phyloP scores from a whole-genome alignment of 2,113 vertebrate species.

The Maccullochella peelii region DNA sequence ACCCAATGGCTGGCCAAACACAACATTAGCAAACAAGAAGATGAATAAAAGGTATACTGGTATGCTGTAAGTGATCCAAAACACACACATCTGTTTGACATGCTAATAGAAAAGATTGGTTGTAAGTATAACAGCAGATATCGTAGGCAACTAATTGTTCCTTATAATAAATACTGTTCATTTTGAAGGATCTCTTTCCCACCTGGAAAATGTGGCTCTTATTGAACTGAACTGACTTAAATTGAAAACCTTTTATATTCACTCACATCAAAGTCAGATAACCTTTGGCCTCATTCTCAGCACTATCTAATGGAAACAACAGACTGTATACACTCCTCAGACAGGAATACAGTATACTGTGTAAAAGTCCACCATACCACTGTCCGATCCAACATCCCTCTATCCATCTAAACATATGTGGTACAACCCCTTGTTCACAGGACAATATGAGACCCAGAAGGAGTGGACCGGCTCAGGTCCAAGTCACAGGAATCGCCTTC shows the following conservation, averaged over 20 bases:
- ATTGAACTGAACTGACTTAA: neutral
- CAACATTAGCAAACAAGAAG: slow-evolving; percentile 46
- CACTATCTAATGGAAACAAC: slow-evolving; percentile 5
- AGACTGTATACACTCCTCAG: slow-evolving; percentile 7
- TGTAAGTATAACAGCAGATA: slow-evolving; percentile 12
- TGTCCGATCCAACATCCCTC: slow-evolving; percentile 30
- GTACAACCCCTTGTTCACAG: slow-evolving; percentile 35
- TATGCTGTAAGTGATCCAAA: slow-evolving; percentile 52
- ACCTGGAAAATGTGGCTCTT: neutral
- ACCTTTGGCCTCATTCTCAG: neutral
- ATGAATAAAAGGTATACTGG: slow-evolving; percentile 35
- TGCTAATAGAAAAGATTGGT: slow-evolving; percentile 8
- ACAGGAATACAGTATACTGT: slow-evolving; percentile 15
- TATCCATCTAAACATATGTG: slow-evolving; percentile 50
- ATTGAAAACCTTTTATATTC: slow-evolving; percentile 11
- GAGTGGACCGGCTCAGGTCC: slow-evolving; percentile 53
- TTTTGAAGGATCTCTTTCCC: neutral
- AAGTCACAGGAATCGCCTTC: slow-evolving; percentile 73
- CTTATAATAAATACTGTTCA: neutral
- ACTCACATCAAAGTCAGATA: slow-evolving; percentile 1
- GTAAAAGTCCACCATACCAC: slow-evolving; percentile 36
- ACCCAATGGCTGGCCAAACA: slow-evolving; percentile 43
- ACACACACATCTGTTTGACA: slow-evolving; percentile 52
- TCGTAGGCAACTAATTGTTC: slow-evolving; percentile 2
- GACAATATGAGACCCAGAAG: slow-evolving; percentile 67